Percentiles rank a stretch among this genome's conserved stretches.
These are phyloP conservation scores for Holacanthus passer DNA, from an alignment of 2,113 vertebrate genomes.

Conservation along the genomic window DNA sequence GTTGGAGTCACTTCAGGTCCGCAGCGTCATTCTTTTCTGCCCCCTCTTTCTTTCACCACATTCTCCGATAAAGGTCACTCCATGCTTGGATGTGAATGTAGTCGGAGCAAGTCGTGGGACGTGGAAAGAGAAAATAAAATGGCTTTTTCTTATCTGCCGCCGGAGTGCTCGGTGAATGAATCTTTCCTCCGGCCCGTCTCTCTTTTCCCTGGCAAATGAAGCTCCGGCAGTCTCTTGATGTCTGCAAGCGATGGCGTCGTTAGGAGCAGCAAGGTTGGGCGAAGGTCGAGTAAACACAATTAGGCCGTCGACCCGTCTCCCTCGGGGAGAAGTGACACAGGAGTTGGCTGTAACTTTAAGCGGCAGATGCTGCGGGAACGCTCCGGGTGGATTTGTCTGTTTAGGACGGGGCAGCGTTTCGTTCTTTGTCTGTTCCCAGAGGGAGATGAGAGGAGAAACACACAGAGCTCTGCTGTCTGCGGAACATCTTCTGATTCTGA, in stretches of 20 bases:
- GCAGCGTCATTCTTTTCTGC: conserved; percentile 20
- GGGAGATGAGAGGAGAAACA: conserved; percentile 2
- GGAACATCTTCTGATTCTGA: background rate
- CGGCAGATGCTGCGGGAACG: conserved; percentile 21
- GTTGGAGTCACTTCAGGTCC: conserved; percentile 43
- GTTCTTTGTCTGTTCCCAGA: background rate
- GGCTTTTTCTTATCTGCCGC: conserved; percentile 61
- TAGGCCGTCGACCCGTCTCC: conserved; percentile 11
- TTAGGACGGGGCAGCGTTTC: background rate
- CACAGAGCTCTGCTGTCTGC: conserved; percentile 13
- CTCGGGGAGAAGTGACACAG: background rate
- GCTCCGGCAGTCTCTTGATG: conserved; percentile 7
- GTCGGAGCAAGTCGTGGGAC: conserved; percentile 24
- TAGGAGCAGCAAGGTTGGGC: conserved; percentile 34
- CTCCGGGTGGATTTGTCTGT: conserved; percentile 26
- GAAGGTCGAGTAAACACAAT: conserved; percentile 57
- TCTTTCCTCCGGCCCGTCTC: conserved; percentile 22
- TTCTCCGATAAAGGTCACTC: conserved; percentile 70
- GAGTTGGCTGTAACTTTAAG: conserved; percentile 21
- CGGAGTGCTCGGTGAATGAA: conserved; percentile 28
- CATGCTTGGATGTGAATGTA: conserved; percentile 43
- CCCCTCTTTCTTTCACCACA: conserved; percentile 30
- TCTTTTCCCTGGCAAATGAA: conserved; percentile 39
- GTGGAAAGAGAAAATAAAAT: conserved; percentile 61
- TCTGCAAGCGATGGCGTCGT: conserved; percentile 4